These are phyloP conservation scores for Sarcophaga carnaria DNA, from an alignment of 2,888 invertebrate species.

Conservation along the genomic window DNA sequence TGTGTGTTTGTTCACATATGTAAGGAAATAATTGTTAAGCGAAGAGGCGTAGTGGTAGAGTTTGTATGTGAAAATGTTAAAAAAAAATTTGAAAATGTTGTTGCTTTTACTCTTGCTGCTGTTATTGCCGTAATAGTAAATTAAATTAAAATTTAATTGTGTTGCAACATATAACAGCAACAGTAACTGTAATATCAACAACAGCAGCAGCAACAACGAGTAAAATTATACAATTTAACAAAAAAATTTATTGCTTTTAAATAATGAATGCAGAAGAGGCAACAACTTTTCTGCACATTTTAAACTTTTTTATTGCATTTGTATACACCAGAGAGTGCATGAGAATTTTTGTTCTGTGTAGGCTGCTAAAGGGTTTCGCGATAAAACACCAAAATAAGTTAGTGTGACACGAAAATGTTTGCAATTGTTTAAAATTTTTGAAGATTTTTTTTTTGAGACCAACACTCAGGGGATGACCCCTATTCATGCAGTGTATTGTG, in stretches of 20 bases:
- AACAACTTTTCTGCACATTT: slow-evolving; percentile 11
- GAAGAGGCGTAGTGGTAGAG: neutral
- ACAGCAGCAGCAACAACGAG: neutral
- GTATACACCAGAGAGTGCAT: too few relatives aligned
- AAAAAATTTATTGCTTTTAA: slow-evolving; percentile 37
- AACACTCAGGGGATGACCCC: too few relatives aligned
- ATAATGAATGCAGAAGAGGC: slow-evolving; percentile 6
- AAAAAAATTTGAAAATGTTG: neutral
- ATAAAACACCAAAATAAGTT: too few relatives aligned
- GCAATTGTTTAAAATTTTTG: too few relatives aligned
- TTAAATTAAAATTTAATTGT: slow-evolving; percentile 54
- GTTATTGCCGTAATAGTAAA: slow-evolving; percentile 7
- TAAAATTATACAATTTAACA: neutral
- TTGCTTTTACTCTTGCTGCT: neutral
- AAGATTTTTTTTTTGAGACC: too few relatives aligned
- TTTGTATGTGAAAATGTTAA: neutral
- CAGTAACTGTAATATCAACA: neutral
- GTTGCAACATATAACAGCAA: neutral
- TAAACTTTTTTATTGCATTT: too few relatives aligned
- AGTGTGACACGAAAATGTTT: too few relatives aligned
- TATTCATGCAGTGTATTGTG: too few relatives aligned
- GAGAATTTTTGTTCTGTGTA: too few relatives aligned
- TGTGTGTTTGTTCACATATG: too few relatives aligned
- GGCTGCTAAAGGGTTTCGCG: too few relatives aligned
- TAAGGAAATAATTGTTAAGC: too few relatives aligned